A percentile compares a stretch with the other conserved stretches of the same genome.
These are phyloP conservation scores for Zalophus californianus DNA, from an alignment of 2,797 vertebrate species.

Conservation along the genomic window DNA sequence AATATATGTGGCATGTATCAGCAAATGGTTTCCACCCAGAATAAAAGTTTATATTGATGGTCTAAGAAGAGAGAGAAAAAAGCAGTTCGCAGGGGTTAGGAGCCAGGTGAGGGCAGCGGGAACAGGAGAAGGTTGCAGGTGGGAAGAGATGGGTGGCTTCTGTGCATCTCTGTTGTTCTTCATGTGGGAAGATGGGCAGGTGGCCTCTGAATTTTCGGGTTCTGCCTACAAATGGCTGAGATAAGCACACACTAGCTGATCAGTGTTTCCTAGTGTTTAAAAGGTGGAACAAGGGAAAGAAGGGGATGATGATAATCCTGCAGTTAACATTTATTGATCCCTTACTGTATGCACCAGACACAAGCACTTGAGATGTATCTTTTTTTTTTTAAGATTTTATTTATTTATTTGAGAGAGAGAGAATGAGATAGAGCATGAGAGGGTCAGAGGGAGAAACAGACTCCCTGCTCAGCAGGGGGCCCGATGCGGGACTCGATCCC, in stretches of 20 bases:
- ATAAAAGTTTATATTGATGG: background rate
- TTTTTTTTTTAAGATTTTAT: too few species aligned
- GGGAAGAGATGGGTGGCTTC: background rate
- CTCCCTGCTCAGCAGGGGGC: too few species aligned
- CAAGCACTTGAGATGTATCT: background rate
- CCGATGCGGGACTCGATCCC: too few species aligned
- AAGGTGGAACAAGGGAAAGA: background rate
- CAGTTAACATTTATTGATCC: background rate
- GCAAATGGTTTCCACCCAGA: background rate
- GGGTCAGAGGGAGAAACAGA: too few species aligned
- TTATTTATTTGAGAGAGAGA: too few species aligned
- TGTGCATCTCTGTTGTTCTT: background rate
- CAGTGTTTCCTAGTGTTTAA: background rate
- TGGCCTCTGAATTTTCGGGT: background rate
- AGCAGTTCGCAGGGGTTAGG: background rate
- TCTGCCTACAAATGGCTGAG: background rate
- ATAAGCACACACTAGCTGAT: background rate
- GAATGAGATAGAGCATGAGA: too few species aligned
- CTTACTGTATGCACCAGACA: background rate
- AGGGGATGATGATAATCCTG: too few species aligned
- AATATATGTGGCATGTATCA: background rate
- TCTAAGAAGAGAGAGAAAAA: background rate
- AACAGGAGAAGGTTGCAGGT: background rate
- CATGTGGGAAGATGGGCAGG: rapidly evolving
- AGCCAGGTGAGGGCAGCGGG: background rate